A percentile compares a stretch with the other conserved stretches of the same genome.
Conservation (phyloP, 2,113 vertebrate species). For the Chamaetylas fuelleborni region DNA sequence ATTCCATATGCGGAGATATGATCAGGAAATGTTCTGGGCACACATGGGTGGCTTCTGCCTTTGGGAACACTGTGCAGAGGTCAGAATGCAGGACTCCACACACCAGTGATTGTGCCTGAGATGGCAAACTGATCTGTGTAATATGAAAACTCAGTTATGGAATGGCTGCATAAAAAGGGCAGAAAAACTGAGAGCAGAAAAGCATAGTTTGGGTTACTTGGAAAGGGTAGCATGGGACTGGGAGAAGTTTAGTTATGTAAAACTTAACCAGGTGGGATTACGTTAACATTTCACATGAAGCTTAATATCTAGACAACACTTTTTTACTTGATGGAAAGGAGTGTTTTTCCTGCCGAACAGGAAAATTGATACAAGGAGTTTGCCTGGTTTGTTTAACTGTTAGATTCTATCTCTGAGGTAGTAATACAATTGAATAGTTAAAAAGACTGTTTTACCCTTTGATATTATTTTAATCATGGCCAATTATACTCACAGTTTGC, state of each 20-base stretch:
- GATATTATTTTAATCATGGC: background rate
- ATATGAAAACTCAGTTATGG: background rate
- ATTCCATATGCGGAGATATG: rapidly evolving
- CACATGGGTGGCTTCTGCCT: background rate
- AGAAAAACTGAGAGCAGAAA: background rate
- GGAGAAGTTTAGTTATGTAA: background rate
- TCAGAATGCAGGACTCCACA: background rate
- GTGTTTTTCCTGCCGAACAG: background rate
- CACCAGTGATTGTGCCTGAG: background rate
- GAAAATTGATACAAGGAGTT: background rate
- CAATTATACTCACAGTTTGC: background rate
- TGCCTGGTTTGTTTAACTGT: background rate
- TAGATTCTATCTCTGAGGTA: background rate
- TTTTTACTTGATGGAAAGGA: background rate
- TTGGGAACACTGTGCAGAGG: background rate
- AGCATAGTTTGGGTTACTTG: background rate
- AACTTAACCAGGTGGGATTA: background rate
- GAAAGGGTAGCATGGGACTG: background rate
- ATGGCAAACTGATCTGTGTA: background rate
- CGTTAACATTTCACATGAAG: background rate
- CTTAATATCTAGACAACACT: background rate
- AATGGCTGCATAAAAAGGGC: background rate
- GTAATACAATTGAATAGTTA: background rate
- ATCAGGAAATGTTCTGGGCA: background rate
- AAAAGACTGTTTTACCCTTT: background rate